phyloP scores from a whole-genome alignment of 1,140 invertebrate species.

The Uloborus diversus region DNA sequence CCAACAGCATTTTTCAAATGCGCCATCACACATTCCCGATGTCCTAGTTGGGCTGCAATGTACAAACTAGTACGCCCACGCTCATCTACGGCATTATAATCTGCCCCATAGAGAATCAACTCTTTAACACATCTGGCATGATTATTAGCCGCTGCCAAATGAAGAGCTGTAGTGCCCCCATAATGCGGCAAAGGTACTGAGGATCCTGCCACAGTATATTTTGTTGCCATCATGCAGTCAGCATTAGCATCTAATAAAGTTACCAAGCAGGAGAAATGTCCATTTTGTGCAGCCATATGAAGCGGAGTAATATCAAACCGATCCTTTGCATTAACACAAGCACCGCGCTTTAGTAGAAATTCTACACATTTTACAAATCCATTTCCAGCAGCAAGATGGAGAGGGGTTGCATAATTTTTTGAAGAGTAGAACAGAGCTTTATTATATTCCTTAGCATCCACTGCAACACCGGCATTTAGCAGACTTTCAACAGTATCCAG shows the following conservation, averaged over 20 bases:
- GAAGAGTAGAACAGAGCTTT: conserved; percentile 63
- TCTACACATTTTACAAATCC: conserved; percentile 61
- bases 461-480: conserved; percentile 60
- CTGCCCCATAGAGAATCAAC: conserved; percentile 59
- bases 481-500: conserved; percentile 35
- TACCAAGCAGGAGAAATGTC: conserved; percentile 61
- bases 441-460: conserved; percentile 63
- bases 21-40: conserved; percentile 61
- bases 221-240: conserved; percentile 61
- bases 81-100: conserved; percentile 65
- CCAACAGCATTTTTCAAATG: conserved; percentile 65
- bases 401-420: conserved; percentile 64
- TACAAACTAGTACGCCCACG: conserved; percentile 63
- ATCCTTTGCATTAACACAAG: conserved; percentile 63
- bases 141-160: conserved; percentile 61
- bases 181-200: conserved; percentile 60
- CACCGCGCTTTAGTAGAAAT: conserved; percentile 61
- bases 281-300: conserved; percentile 65
- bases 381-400: conserved; percentile 64
- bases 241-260: conserved; percentile 63
- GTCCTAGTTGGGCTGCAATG: conserved; percentile 62
- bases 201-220: conserved; percentile 62
- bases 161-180: conserved; percentile 49
- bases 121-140: conserved; percentile 62
- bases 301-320: conserved; percentile 65